Evolutionary conservation across 2,113 vertebrate genomes (phyloP).

Genomic region (Diadophis punctatus): DNA sequence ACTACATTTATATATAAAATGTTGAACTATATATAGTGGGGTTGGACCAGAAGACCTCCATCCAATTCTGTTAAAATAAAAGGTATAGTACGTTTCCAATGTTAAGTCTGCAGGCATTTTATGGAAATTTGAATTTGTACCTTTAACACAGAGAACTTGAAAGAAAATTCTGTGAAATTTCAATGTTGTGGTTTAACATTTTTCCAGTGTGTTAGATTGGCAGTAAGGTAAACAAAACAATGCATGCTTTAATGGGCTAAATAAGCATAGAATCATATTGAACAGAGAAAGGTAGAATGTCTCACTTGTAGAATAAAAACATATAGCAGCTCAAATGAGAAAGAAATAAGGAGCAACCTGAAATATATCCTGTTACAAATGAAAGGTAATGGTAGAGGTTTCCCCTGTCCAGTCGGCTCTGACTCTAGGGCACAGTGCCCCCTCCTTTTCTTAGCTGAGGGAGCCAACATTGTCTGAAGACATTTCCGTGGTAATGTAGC

Average conservation of each 20-base stretch:
- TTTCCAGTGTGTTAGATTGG: neutral
- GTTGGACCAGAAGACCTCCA: too few species aligned
- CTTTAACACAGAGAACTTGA: neutral
- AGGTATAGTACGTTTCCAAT: neutral
- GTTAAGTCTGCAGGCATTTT: neutral
- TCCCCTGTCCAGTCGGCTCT: too few species aligned
- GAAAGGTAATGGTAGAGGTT: neutral
- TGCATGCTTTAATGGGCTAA: conserved; percentile 15
- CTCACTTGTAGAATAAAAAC: conserved; percentile 2
- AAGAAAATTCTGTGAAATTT: neutral
- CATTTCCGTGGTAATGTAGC: too few species aligned
- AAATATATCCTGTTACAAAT: neutral
- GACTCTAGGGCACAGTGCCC: too few species aligned
- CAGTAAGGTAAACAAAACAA: conserved; percentile 19
- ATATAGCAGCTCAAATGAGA: neutral
- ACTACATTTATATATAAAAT: neutral
- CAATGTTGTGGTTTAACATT: conserved; percentile 6
- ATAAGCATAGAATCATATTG: conserved; percentile 12
- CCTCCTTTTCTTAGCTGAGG: too few species aligned
- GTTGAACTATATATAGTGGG: neutral
- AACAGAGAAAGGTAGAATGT: conserved; percentile 2
- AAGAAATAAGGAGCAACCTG: neutral
- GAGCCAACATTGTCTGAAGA: too few species aligned
- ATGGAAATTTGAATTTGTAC: neutral
- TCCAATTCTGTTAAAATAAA: too few species aligned